Evolutionary conservation across 2,888 invertebrate species (phyloP), one percentile per base, ranked within the genome.

Genomic region (Dryobotodes eremita): DNA sequence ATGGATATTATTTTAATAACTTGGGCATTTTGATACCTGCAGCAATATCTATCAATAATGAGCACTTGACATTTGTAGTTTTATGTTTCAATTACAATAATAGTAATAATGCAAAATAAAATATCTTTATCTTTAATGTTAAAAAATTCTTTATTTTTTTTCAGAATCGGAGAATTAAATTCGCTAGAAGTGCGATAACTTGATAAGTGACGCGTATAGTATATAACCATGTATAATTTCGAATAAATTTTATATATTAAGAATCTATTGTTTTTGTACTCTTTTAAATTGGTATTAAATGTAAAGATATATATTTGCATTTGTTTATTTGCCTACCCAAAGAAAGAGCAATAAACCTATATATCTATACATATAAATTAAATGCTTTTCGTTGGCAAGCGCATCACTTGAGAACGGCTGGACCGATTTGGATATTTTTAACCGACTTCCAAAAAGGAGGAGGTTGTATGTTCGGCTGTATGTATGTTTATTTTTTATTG

Each of bases 121-220:
- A n/a, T n/a, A n/a, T n/a, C n/a, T n/a, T n/a, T n/a, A n/a, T n/a
- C n/a, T n/a, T n/a, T n/a, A n/a, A n/a, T 26, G 20, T n/a, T 31
- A 17, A 20, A 50, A 42, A 20, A 48, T 17, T 0, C 1, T 76
- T 68, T 64, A 2, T 57, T 77, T 80, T 55, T 78, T 80, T 80
- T 59, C 80, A 80, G 80, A 46, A 42, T 5, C 31, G 15, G 10
- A 84, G 23, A 64, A 84, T 6, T 84, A 59, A 83, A 64, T 53
- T 48, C 17, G 11, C 36, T 77, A 23, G 23, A 62, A 64, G 31
- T 62, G 23, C 17, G 15, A 59, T 20, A 26, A 42, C 23, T 20
- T 53, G n/a, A 20, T 17, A 46, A 17, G 20, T 26, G 48, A 48
- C 26, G 50, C 42, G 48, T 66, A 8, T 42, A 80, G 55, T 42